Evolutionary conservation across 2,797 vertebrate species (phyloP).

Genomic region (Pangasius larnaudii): DNA sequence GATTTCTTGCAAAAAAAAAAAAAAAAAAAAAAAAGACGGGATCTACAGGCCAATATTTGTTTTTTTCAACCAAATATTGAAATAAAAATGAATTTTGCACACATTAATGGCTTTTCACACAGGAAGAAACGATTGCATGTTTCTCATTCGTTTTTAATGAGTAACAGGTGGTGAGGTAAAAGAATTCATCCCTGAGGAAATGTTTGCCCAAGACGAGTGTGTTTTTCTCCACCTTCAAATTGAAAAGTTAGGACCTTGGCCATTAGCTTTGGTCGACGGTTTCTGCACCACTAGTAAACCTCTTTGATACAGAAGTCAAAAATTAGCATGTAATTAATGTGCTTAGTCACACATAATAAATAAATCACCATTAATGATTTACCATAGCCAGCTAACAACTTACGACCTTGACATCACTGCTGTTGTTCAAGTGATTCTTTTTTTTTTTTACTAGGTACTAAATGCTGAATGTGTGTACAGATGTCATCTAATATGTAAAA

Average conservation of each 20-base stretch:
- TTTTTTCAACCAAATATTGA: background rate
- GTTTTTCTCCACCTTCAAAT: background rate
- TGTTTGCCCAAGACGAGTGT: background rate
- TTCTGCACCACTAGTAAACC: background rate
- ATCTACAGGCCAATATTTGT: background rate
- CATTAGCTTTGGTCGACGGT: background rate
- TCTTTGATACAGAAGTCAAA: background rate
- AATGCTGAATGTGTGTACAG: background rate
- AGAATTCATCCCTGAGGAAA: background rate
- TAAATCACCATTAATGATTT: background rate
- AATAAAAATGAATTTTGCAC: background rate
- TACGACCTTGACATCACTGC: background rate
- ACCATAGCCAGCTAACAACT: background rate
- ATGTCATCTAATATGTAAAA: background rate
- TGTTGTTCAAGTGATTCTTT: background rate
- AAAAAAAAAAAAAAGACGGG: no score
- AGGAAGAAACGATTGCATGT: background rate
- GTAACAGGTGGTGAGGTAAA: background rate
- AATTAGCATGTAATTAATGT: background rate
- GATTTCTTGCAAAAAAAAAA: background rate
- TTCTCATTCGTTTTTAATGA: background rate
- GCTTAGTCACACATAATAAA: background rate
- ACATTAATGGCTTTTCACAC: background rate
- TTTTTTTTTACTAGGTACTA: background rate
- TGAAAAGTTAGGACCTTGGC: background rate